Base-by-base conservation (phyloP, 2,797 vertebrate species). In the Gobio occitaniae region DNA sequence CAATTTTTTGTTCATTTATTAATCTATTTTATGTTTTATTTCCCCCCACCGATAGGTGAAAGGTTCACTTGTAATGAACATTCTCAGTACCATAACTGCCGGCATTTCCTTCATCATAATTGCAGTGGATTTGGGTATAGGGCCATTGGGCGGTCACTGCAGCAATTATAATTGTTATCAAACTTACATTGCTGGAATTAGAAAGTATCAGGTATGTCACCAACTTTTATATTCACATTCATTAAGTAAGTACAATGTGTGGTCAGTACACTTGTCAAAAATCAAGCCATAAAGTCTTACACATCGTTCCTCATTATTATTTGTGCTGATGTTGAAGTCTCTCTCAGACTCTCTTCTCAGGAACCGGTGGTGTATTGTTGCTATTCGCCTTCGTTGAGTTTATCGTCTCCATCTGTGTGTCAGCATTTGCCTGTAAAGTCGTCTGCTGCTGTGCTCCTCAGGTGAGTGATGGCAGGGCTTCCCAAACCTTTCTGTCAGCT, bases 351-450 rank as follows among this genome's bases (percentile, higher is more conserved):
- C 25, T 69, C 11, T 69, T n/a, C 29, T 32, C 1, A 3, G 65
- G 63, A 48, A 54, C 38, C 2, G 0, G 5, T 56, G 0, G 21
- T 69, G 44, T 79, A 10, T 15, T 3, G 0, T 4, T 79, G 41
- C 1, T 79, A 25, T 65, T 79, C 9, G 12, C n/a, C 11, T 2
- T 79, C n/a, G 61, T 79, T 83, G 9, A 50, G 79, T 81, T 25
- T n/a, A 81, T 81, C 19, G 41, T 81, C 65, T 81, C 79, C 79
- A 81, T 81, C 65, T 56, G 0, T 19, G 25, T 80, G 41, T 80
- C 79, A 21, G 48, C 19, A 56, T 81, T 70, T 70, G 29, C 79
- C 32, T 70, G 65, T 52, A 82, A 41, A 69, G 19, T 3, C 13
- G 6, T 12, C 21, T 41, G 12, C 50, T 69, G 19, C 19, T 52